Conservation (phyloP, 2,113 vertebrate genomes). For the Ciconia stormi region DNA sequence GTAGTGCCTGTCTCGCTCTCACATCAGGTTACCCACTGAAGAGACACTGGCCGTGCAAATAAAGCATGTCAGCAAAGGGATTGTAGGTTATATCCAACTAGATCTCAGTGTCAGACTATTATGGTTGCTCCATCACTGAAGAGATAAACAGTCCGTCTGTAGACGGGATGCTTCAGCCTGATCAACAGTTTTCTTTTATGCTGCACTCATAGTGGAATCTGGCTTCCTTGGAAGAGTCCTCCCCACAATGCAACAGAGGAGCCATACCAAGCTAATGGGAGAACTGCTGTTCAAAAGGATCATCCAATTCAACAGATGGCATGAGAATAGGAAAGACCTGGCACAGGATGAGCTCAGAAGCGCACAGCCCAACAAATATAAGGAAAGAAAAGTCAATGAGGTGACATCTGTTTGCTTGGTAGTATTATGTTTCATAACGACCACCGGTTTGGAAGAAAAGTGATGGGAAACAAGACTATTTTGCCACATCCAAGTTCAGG, state of each 20-base stretch:
- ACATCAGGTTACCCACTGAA: background rate
- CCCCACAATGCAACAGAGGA: background rate
- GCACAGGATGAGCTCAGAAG: background rate
- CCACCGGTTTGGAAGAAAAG: background rate
- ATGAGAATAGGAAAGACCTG: slow-evolving; percentile 1
- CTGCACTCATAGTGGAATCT: background rate
- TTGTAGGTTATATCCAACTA: background rate
- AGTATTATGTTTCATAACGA: background rate
- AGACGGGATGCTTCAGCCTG: background rate
- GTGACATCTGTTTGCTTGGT: background rate
- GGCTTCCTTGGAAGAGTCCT: background rate
- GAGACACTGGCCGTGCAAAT: background rate
- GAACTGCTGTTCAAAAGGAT: background rate
- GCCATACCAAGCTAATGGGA: background rate
- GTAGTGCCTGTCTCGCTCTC: background rate
- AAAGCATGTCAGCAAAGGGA: background rate
- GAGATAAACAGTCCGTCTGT: background rate
- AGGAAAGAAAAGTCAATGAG: background rate
- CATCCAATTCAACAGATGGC: slow-evolving; percentile 34
- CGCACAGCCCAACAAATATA: background rate
- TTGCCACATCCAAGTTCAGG: background rate
- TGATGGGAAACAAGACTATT: background rate
- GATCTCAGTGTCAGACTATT: background rate
- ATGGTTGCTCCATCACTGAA: background rate
- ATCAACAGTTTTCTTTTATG: background rate